These are phyloP conservation scores for Conus ventricosus DNA, from an alignment of 1,140 invertebrate species.

Conservation along the genomic window DNA sequence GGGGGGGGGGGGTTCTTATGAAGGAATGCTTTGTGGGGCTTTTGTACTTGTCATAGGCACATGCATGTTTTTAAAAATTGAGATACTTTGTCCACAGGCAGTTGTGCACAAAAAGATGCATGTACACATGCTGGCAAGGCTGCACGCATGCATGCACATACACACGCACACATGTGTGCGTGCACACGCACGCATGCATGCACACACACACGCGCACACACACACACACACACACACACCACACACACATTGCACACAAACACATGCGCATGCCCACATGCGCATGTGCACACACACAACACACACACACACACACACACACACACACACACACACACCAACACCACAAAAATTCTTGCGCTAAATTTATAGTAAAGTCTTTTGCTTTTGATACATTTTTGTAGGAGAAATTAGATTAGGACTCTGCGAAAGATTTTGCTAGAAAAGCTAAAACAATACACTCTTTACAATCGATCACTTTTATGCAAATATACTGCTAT, in stretches of 20 bases:
- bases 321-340: no score
- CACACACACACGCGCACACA: not conserved
- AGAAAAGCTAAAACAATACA: no score
- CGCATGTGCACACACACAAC: not conserved
- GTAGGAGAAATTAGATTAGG: no score
- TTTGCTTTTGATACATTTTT: no score
- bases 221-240: not conserved
- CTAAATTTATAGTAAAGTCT: no score
- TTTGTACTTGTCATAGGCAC: not conserved
- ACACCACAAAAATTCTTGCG: no score
- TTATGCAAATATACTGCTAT: no score
- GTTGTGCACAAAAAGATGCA: not conserved
- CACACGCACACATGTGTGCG: not conserved
- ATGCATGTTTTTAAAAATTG: not conserved
- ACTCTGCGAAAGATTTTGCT: no score
- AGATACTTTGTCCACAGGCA: not conserved
- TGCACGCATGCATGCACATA: not conserved
- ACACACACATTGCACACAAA: not conserved
- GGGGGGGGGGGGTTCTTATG: no score
- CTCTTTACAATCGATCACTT: no score
- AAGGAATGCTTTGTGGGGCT: no score
- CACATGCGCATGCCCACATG: not conserved
- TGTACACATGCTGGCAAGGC: not conserved
- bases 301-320: slow-evolving; percentile 11
- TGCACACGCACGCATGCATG: not conserved